Conservation (phyloP, 2,113 vertebrate genomes). For the Platysteira castanea region DNA sequence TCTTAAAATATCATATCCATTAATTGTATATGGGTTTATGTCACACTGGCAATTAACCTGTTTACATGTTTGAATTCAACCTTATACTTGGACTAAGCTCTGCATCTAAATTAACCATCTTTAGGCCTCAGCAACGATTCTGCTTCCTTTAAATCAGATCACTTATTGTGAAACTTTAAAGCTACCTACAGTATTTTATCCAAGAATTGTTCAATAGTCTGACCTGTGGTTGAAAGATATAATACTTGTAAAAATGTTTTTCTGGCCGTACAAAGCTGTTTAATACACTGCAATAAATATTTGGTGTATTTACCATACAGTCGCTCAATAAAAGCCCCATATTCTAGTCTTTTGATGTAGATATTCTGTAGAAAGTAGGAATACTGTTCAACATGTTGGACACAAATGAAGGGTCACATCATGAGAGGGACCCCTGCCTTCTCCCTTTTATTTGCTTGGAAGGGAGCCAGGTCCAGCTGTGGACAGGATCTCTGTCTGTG, state of each 20-base stretch:
- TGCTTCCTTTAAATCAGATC: neutral
- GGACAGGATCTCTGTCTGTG: neutral
- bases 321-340: neutral
- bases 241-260: neutral
- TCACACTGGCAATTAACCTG: neutral
- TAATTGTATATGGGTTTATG: neutral
- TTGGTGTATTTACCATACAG: neutral
- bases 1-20: neutral
- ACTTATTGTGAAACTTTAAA: neutral
- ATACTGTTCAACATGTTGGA: neutral
- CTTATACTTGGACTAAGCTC: neutral
- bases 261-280: neutral
- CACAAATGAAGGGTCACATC: neutral
- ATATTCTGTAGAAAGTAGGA: neutral
- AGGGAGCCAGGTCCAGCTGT: neutral
- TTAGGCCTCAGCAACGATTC: neutral
- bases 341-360: neutral
- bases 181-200: neutral
- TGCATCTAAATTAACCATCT: neutral
- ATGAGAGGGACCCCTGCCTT: neutral
- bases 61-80: neutral
- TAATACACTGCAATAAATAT: neutral
- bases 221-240: neutral
- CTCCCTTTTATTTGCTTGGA: neutral
- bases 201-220: neutral